These are phyloP conservation scores for Synchiropus splendidus DNA, from an alignment of 2,113 vertebrate species.

Conservation along the genomic window DNA sequence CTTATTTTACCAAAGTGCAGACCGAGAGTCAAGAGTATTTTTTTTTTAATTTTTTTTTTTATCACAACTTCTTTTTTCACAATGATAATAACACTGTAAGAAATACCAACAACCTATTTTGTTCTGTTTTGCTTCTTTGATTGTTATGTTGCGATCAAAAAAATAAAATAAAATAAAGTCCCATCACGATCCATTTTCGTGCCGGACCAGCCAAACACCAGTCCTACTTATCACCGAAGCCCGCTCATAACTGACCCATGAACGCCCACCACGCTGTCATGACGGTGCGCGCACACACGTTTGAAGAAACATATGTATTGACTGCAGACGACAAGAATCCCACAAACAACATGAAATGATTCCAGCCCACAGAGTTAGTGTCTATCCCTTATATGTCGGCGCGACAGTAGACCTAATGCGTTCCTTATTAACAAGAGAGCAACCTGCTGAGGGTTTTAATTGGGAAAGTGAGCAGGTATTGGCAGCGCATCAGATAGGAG, in stretches of 20 bases:
- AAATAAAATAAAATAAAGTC: too few relatives aligned
- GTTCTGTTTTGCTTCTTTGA: too few relatives aligned
- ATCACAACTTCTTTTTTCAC: too few relatives aligned
- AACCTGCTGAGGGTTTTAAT: slow-evolving; percentile 47
- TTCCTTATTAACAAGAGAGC: slow-evolving; percentile 51
- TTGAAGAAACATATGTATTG: slow-evolving; percentile 13
- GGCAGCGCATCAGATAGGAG: slow-evolving; percentile 55
- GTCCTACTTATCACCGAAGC: slow-evolving; percentile 58
- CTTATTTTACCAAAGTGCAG: too few relatives aligned
- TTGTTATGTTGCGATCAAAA: too few relatives aligned
- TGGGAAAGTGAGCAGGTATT: slow-evolving; percentile 52
- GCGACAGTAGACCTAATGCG: slow-evolving; percentile 29
- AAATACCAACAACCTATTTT: too few relatives aligned
- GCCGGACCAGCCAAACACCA: slow-evolving; percentile 25
- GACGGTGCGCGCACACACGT: slow-evolving; percentile 13
- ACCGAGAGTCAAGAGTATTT: too few relatives aligned
- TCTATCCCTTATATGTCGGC: slow-evolving; percentile 24
- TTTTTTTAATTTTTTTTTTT: too few relatives aligned
- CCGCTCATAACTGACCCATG: too few relatives aligned
- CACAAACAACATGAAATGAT: slow-evolving; percentile 31
- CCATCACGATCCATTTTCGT: too few relatives aligned
- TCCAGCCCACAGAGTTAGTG: slow-evolving; percentile 23
- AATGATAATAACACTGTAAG: too few relatives aligned
- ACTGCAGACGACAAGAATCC: slow-evolving; percentile 37
- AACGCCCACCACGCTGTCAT: too few relatives aligned